Evolutionary conservation across 2,113 vertebrate genomes (phyloP).

Genomic region (Herpetotheres cachinnans): DNA sequence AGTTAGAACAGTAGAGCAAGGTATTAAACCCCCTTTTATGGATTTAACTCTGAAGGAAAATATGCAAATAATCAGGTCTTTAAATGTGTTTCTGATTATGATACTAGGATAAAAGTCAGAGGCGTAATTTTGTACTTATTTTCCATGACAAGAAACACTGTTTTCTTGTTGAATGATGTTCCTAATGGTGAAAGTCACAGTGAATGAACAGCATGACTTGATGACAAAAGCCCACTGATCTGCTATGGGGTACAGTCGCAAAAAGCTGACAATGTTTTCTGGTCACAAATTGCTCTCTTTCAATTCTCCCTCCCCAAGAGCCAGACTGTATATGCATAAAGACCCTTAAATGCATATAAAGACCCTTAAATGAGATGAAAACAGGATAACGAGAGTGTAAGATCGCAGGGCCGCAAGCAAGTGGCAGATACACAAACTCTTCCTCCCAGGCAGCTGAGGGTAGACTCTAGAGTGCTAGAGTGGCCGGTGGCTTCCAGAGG

Average conservation of each 20-base stretch:
- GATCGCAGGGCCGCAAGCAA: neutral
- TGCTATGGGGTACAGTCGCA: neutral
- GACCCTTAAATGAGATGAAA: neutral
- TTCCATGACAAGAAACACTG: constrained; percentile 50
- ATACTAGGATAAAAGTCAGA: constrained; percentile 72
- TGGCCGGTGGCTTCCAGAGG: neutral
- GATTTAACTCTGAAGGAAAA: constrained; percentile 78
- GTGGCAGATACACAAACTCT: neutral
- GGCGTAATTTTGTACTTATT: constrained; percentile 48
- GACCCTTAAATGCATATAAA: neutral
- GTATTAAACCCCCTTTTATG: constrained; percentile 78
- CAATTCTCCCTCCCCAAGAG: neutral
- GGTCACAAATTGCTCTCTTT: neutral
- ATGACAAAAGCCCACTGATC: neutral
- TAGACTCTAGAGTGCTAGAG: too few species aligned
- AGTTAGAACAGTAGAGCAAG: constrained; percentile 82
- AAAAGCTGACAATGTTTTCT: neutral
- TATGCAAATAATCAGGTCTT: constrained; percentile 79
- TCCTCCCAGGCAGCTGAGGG: neutral
- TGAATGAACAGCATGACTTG: neutral
- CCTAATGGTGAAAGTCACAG: neutral
- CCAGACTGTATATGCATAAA: neutral
- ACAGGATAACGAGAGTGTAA: neutral
- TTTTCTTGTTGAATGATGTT: constrained; percentile 38
- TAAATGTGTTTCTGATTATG: constrained; percentile 75